These are phyloP conservation scores for Tenthredo amoena DNA, from an alignment of 2,888 invertebrate species.

Conservation along the genomic window DNA sequence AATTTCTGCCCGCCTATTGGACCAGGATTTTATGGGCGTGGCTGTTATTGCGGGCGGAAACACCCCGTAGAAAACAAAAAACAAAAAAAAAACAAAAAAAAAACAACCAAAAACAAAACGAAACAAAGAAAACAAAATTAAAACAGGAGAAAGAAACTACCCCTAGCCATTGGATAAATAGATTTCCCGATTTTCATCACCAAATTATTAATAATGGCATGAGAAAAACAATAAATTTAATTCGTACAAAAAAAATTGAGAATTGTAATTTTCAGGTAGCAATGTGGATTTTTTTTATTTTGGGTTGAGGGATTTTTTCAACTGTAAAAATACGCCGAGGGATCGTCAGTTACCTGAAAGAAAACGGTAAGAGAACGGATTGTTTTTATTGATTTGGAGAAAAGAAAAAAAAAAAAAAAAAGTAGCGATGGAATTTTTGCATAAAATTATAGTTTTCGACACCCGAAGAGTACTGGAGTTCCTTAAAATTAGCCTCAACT, in stretches of 20 bases:
- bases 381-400: neutral
- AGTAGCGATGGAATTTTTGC: neutral
- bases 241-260: neutral
- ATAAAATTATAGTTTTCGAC: neutral
- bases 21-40: conserved; percentile 24
- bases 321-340: neutral
- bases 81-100: neutral
- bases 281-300: neutral
- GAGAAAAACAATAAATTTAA: neutral
- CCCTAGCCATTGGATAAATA: neutral
- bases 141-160: neutral
- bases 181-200: neutral
- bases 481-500: neutral
- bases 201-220: neutral
- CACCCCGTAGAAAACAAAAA: conserved; percentile 12
- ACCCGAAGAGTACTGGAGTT: neutral
- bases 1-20: conserved; percentile 6
- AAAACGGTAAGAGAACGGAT: neutral
- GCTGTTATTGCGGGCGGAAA: conserved; percentile 3
- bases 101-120: neutral
- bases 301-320: neutral
- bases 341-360: neutral
- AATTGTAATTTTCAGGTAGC: neutral
- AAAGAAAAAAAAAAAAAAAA: neutral
- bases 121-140: neutral